phyloP scores from a whole-genome alignment of 2,888 invertebrate species.

The Eupeodes latifasciatus region DNA sequence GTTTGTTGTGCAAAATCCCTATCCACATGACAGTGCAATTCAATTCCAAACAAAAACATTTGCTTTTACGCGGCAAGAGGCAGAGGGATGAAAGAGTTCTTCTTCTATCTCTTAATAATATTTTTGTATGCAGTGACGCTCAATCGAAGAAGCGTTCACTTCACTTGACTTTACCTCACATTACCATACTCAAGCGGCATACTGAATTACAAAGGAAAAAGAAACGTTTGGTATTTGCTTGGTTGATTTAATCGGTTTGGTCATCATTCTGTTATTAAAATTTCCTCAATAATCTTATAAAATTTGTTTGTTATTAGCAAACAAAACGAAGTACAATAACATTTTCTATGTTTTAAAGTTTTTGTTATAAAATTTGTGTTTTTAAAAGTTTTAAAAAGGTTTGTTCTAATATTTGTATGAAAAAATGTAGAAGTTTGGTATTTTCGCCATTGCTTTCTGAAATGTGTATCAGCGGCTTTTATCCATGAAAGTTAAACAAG shows the following conservation, averaged over 20 bases:
- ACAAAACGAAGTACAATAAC: background rate
- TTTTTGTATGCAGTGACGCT: background rate
- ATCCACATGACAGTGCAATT: too few species aligned
- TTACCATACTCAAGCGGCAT: background rate
- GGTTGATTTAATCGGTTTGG: slow-evolving; percentile 16
- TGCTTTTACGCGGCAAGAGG: too few species aligned
- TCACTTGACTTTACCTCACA: background rate
- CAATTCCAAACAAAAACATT: too few species aligned
- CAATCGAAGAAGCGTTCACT: background rate
- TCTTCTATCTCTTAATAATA: background rate
- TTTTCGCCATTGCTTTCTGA: slow-evolving; percentile 19
- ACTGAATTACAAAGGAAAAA: slow-evolving; percentile 9
- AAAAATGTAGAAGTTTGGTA: background rate
- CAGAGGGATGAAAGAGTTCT: background rate
- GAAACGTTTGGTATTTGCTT: slow-evolving; percentile 1
- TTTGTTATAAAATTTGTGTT: background rate
- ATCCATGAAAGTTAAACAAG: background rate
- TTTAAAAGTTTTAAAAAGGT: slow-evolving; percentile 3
- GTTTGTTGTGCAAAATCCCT: too few species aligned
- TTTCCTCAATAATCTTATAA: slow-evolving; percentile 1
- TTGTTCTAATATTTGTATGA: background rate
- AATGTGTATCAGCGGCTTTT: slow-evolving; percentile 28
- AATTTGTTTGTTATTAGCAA: background rate
- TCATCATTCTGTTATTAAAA: slow-evolving; percentile 12
- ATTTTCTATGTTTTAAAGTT: background rate